Evolutionary conservation across 2,797 vertebrate genomes (phyloP), one percentile per base, ranked within the genome.

Genomic region (Bradypus variegatus): DNA sequence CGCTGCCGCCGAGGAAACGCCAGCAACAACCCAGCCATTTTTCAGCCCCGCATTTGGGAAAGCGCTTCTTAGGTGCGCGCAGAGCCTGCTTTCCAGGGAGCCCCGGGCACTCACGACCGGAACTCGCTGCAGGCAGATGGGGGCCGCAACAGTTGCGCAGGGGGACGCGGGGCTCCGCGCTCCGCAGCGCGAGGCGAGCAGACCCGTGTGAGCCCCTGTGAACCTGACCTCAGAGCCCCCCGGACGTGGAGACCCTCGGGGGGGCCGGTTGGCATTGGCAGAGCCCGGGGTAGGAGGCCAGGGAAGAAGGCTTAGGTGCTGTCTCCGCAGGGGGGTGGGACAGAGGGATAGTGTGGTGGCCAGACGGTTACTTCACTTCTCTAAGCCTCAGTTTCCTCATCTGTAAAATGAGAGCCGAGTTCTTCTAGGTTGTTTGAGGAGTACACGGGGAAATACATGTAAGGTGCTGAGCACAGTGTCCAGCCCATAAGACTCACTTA

Each of bases 311-410:
- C 84, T 64, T 27, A 8, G 9, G 21, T 14, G 6, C 38, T 15
- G 33, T 13, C 41, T 38, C 60, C 29, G 19, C 67, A 21, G 73
- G 12, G 3, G 5, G 1, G 21, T 41, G 38, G 55, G 82, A n/a
- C 12, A 19, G 60, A 53, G 45, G 45, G 16, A 4, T 6, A 38
- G 38, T 1, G 9, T 19, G 2, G 27, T 29, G 16, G 11, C 92
- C 62, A 31, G 27, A 2, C 33, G 53, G 19, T 29, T 38, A 58
- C 23, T 90, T 29, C n/a, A 58, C 38, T 50, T 78, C 50, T 70
- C 50, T 33, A 31, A 90, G 50, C n/a, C 92, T 91, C 86, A 25
- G 38, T 85, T 83, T 94, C 48, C 53, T 90, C 82, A 45, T 58
- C 41, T 86, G 64, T 69, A 78, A 91, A 92, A 81, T 18, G 38